Conservation (phyloP, 2,888 invertebrate genomes). For the Aspidiotus destructor region DNA sequence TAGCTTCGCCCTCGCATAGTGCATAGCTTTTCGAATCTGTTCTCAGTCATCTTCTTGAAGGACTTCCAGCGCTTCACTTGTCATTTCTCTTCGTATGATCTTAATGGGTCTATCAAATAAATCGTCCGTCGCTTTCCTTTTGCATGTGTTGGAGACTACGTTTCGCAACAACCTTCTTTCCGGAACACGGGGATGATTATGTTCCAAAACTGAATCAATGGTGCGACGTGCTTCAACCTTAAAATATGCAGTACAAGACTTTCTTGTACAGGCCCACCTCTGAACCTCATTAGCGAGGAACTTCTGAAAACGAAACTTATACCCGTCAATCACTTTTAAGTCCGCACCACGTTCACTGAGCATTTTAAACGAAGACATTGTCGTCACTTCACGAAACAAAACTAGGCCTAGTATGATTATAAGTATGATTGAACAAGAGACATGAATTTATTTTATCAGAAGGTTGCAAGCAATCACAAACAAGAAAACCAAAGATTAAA, state of each 20-base stretch:
- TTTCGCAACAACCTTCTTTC: background rate
- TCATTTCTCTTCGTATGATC: background rate
- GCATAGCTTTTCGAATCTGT: background rate
- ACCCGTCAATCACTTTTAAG: background rate
- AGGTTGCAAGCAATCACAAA: background rate
- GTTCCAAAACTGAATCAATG: background rate
- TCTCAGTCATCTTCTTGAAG: background rate
- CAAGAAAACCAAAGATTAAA: background rate
- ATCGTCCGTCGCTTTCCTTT: background rate
- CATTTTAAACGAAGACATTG: background rate
- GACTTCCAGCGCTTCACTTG: background rate
- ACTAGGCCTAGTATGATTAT: background rate
- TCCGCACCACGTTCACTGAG: no score
- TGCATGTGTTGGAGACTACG: background rate
- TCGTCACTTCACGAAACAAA: background rate
- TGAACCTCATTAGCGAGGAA: background rate
- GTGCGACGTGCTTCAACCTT: background rate
- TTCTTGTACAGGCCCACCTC: background rate
- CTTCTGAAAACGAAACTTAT: background rate
- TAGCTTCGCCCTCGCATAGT: background rate
- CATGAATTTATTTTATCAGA: background rate
- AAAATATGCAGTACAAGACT: background rate
- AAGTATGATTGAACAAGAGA: background rate
- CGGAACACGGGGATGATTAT: background rate
- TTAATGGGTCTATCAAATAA: background rate